Evolutionary conservation across 2,113 vertebrate genomes (phyloP), one percentile per base, ranked within the genome.

Genomic region (Rallus limicola): DNA sequence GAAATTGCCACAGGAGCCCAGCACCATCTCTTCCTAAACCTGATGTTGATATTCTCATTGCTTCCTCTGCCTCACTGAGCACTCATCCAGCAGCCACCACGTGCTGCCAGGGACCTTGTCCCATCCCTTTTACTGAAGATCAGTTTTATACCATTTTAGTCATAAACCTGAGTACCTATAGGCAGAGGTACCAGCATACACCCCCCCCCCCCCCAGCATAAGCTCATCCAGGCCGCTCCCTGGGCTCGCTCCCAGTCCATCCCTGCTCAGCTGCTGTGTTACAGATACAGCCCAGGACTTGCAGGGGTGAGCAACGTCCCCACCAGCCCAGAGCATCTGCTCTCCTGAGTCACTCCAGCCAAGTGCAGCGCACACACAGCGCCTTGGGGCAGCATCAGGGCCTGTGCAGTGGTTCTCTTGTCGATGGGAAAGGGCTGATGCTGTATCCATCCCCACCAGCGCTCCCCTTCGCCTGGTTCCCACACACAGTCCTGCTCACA

Each of bases 131-230:
- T 19, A 46, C 44, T 8, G 17, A 46, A 88, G 59, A 26, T 70
- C 63, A 72, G 38, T 63, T 94, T 86, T n/a, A 31, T 50, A 71
- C 86, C 82, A 70, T 8, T 86, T 84, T 82, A 88, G 89, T 92
- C 90, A 71, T 19, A 86, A 92, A 67, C 23, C 42, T 76, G 69
- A 11, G 23, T 59, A 67, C 25, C 63, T 46, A 13, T 83, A 62
- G 92, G 18, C 83, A 75, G 38, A 75, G 38, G 10, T 16, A 26
- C 20, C 64, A 62, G 87, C 92, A 70, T 14, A 5, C 16, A n/a
- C 33, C 36, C 42, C 44, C 18, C 36, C 42, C 44, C 18, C 16
- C 42, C 42, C 42, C 7, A 16, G 42, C 16, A 44, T 16, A 44
- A 44, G 42, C 42, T 44, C 44, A 46, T 15, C 44, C 44, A 46